A percentile compares a stretch with the other conserved stretches of the same genome.
These are phyloP conservation scores for Macrotus californicus DNA, from an alignment of 2,113 vertebrate genomes.

Conservation along the genomic window DNA sequence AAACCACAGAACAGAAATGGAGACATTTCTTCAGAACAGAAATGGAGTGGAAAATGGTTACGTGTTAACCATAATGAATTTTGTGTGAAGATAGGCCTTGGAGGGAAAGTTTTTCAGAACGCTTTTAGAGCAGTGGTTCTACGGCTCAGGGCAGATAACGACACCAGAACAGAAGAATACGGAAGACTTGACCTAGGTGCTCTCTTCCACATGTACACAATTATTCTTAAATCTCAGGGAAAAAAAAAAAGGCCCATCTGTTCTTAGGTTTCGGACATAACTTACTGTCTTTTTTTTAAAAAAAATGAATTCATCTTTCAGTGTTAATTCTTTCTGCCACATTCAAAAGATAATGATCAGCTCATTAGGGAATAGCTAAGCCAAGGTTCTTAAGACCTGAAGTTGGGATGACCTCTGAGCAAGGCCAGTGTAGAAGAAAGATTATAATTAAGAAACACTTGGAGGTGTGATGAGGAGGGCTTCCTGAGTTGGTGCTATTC, in stretches of 20 bases:
- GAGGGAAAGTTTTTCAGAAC: background rate
- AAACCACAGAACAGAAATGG: background rate
- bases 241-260: background rate
- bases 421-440: background rate
- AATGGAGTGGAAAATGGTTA: background rate
- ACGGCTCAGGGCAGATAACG: background rate
- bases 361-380: background rate
- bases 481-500: background rate
- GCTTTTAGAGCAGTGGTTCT: background rate
- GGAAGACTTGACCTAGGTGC: background rate
- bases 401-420: background rate
- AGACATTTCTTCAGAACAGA: background rate
- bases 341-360: background rate
- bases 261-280: background rate
- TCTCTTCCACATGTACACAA: background rate
- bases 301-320: background rate
- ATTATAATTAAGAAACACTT: background rate
- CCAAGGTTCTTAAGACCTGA: background rate
- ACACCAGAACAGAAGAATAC: background rate
- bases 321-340: background rate
- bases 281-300: background rate
- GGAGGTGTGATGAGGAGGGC: background rate
- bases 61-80: background rate
- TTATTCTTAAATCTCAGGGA: background rate
- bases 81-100: background rate